Evolutionary conservation across 1,140 invertebrate species (phyloP), one percentile per base, ranked within the genome.

Genomic region (Drosophila cardini): DNA sequence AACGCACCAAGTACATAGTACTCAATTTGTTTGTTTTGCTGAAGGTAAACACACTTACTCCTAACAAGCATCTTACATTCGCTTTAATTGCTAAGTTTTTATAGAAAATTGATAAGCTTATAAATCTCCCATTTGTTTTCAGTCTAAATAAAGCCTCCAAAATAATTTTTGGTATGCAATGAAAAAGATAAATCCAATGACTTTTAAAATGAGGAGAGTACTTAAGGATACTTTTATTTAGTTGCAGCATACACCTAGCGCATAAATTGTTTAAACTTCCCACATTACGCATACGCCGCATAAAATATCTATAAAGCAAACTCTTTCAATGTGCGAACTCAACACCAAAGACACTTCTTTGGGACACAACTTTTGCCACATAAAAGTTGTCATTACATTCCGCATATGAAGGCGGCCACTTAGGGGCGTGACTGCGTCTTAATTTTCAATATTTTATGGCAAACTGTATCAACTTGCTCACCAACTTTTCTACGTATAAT

Each of bases 381-480:
- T 82, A 71, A 82, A 82, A 83, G 60, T 78, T 60, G 56, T 65
- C 67, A 43, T 53, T 53, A 10, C 67, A 40, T 76, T 30, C 4
- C 16, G 36, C 16, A 43, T 42, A 4, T 48, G 48, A 30, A 46
- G 21, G 26, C 43, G 45, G 55, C 40, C 56, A 61, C 30, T 73
- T 61, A 61, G 69, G 53, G 34, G 56, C 71, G 48, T 69, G 74
- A 56, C 45, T 42, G 61, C 70, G 80, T 83, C 76, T 82, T 79
- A 83, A 84, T 82, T 83, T 83, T 82, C 80, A 83, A 79, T 79
- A 82, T 84, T 83, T 82, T 83, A 71, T 72, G 58, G 71, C 65
- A 80, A 8, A 40, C 67, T 55, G 52, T 34, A 72, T 79, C 21
- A 73, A 65, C 53, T 82, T 83, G 75, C 36, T 58, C 53, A 58